A percentile compares a stretch with the other conserved stretches of the same genome.
Evolutionary conservation across 2,888 invertebrate genomes (phyloP).

Genomic region (Pteria penguin): DNA sequence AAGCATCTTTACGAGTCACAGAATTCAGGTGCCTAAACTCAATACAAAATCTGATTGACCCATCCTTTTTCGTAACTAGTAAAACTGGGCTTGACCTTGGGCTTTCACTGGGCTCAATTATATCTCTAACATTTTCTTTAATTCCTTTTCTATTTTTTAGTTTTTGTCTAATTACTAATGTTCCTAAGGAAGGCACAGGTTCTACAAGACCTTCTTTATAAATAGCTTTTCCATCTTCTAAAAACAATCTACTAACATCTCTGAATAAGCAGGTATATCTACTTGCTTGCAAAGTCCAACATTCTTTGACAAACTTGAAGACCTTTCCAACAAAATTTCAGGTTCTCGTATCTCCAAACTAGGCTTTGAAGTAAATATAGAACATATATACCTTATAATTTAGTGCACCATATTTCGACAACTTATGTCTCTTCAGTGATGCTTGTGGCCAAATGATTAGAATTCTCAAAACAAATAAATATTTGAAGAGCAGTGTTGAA

Average conservation of each 20-base stretch:
- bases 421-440: too few relatives aligned
- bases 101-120: slow-evolving; percentile 29
- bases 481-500: too few relatives aligned
- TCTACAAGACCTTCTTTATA: slow-evolving; percentile 4
- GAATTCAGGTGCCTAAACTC: slow-evolving; percentile 14
- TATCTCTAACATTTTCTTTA: slow-evolving; percentile 28
- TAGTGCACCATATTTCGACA: too few relatives aligned
- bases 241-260: slow-evolving; percentile 1
- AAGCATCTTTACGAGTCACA: slow-evolving; percentile 8
- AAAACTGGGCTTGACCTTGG: slow-evolving; percentile 24
- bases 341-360: background rate
- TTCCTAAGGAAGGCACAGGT: background rate
- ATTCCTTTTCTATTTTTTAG: slow-evolving; percentile 12
- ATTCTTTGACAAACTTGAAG: background rate
- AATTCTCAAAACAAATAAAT: too few relatives aligned
- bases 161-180: slow-evolving; percentile 3
- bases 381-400: too few relatives aligned
- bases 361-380: background rate
- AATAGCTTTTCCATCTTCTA: background rate
- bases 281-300: background rate
- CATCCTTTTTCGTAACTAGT: slow-evolving; percentile 20
- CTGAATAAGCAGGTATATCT: slow-evolving; percentile 1
- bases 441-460: too few relatives aligned
- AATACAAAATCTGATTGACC: slow-evolving; percentile 13
- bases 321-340: background rate